phyloP scores from a whole-genome alignment of 1,140 invertebrate species.

The Dreissena rostriformis region DNA sequence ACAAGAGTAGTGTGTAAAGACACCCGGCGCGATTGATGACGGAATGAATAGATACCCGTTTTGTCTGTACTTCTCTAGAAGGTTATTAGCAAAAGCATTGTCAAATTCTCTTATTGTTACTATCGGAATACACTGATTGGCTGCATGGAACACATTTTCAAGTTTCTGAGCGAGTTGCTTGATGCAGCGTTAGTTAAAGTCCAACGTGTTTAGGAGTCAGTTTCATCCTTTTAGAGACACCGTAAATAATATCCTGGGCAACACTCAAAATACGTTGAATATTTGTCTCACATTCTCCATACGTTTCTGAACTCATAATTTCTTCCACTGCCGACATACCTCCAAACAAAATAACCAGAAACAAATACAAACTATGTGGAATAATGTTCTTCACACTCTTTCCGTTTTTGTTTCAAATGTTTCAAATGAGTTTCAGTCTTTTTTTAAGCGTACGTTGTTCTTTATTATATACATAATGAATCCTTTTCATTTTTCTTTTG shows the following conservation, averaged over 20 bases:
- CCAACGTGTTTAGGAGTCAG: conserved; percentile 53
- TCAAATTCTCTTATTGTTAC: neutral
- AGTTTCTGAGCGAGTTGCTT: conserved; percentile 47
- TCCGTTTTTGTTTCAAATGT: no score
- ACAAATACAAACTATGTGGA: no score
- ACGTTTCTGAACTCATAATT: neutral
- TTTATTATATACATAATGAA: no score
- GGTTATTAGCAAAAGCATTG: neutral
- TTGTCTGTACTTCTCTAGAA: no score
- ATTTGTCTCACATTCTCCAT: neutral
- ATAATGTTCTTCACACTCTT: no score
- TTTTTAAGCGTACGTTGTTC: no score
- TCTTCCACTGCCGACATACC: neutral
- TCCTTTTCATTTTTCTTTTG: no score
- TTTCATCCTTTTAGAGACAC: conserved; percentile 36
- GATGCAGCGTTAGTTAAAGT: conserved; percentile 41
- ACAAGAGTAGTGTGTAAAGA: no score
- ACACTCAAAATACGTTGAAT: conserved; percentile 24
- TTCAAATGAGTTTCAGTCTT: no score
- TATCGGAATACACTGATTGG: conserved; percentile 21
- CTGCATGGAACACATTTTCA: conserved; percentile 47
- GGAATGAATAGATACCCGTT: no score
- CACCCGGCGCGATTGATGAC: no score
- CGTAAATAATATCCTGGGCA: conserved; percentile 45
- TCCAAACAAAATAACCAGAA: neutral